phyloP scores from a whole-genome alignment of 2,888 invertebrate species.

The Drosophila paranaensis region DNA sequence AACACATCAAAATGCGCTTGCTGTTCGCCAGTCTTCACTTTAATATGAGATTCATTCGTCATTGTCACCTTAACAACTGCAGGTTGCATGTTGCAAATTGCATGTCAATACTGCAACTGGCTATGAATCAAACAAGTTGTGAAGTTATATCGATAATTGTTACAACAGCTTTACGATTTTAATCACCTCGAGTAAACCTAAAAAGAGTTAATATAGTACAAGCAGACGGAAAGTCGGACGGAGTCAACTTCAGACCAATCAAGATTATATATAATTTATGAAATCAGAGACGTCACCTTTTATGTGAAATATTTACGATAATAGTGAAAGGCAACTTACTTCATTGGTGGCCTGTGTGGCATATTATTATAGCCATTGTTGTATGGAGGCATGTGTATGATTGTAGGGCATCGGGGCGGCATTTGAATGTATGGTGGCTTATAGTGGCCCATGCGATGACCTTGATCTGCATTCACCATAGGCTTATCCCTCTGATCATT shows the following conservation, averaged over 20 bases:
- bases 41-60: conserved; percentile 1
- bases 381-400: conserved; percentile 59
- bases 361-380: conserved; percentile 69
- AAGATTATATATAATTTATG: not conserved
- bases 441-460: conserved; percentile 58
- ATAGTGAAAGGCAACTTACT: conserved; percentile 36
- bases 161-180: conserved; percentile 1
- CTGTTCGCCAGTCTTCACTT: not conserved
- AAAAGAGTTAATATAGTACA: not conserved
- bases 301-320: not conserved
- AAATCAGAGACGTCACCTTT: not conserved
- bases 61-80: conserved; percentile 14
- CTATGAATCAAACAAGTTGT: conserved; percentile 9
- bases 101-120: not conserved
- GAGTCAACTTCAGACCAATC: not conserved
- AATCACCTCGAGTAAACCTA: not conserved
- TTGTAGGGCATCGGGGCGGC: conserved; percentile 57
- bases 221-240: not conserved
- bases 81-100: conserved; percentile 8
- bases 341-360: conserved; percentile 58
- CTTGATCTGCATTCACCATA: conserved; percentile 45
- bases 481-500: conserved; percentile 42
- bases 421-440: conserved; percentile 61
- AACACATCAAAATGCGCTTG: not conserved
- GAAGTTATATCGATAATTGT: conserved; percentile 6